These are phyloP conservation scores for Gallinago undulata DNA, from an alignment of 2,113 vertebrate genomes.

Conservation along the genomic window DNA sequence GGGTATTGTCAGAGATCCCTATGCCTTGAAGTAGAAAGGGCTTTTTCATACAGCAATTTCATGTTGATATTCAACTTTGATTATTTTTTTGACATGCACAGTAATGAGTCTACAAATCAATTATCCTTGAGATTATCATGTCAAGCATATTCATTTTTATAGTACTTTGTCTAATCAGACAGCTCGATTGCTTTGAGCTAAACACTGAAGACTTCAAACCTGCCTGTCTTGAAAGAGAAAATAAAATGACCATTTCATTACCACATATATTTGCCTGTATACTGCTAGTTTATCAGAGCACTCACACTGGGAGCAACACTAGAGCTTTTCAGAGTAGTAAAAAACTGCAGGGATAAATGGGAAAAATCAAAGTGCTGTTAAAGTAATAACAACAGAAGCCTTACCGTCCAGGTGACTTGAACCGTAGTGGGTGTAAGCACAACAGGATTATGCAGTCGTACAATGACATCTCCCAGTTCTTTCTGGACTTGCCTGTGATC, in stretches of 20 bases:
- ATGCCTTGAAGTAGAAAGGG: neutral
- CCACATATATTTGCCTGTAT: neutral
- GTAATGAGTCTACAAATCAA: neutral
- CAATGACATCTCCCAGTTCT: slow-evolving; percentile 93
- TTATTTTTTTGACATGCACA: neutral
- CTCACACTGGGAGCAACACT: neutral
- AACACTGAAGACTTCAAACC: neutral
- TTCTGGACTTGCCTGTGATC: slow-evolving; percentile 99
- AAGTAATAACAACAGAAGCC: slow-evolving; percentile 7
- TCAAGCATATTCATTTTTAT: neutral
- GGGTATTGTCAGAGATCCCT: neutral
- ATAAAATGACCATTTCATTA: neutral
- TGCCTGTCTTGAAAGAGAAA: neutral
- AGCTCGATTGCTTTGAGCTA: neutral
- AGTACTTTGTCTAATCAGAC: neutral
- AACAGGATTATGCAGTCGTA: slow-evolving; percentile 92
- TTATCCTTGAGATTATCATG: neutral
- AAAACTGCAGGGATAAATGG: neutral
- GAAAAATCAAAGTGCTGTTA: neutral
- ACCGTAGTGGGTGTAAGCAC: slow-evolving; percentile 91
- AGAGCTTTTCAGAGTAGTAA: neutral
- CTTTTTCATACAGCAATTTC: neutral
- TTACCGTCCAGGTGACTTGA: slow-evolving; percentile 98
- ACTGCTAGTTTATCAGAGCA: neutral
- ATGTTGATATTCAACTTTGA: neutral